phyloP scores from a whole-genome alignment of 2,113 vertebrate species.

The Protobothrops flavoviridis region DNA sequence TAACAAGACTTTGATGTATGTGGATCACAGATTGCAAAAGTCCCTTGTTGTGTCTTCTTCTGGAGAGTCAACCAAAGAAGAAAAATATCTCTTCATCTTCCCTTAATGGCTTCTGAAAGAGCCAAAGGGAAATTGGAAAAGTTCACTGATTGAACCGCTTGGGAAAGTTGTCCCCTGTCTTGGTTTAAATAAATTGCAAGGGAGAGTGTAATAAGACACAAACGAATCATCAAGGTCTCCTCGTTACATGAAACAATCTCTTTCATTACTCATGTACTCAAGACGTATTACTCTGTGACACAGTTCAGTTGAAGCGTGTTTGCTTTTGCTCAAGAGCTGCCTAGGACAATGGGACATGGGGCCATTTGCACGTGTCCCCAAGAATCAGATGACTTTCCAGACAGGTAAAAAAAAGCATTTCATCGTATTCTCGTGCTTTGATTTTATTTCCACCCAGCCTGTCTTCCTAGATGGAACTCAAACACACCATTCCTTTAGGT shows the following conservation, averaged over 20 bases:
- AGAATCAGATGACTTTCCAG: background rate
- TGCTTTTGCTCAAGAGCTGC: background rate
- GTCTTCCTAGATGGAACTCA: background rate
- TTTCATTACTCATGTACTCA: constrained; percentile 10
- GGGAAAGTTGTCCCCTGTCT: background rate
- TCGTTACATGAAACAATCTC: background rate
- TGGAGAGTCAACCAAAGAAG: background rate
- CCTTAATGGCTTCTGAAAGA: constrained; percentile 3
- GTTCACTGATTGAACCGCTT: background rate
- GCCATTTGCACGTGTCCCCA: no score
- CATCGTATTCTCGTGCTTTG: background rate
- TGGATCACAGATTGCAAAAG: background rate
- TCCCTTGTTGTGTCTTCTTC: background rate
- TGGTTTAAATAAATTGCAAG: background rate
- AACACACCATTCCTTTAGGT: background rate
- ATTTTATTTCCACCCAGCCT: background rate
- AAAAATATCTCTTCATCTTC: background rate
- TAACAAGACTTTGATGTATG: background rate
- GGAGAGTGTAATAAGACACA: background rate
- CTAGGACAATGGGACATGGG: accelerated
- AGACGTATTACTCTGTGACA: background rate
- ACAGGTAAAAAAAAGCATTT: background rate
- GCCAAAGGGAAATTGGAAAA: background rate
- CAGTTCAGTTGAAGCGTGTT: accelerated
- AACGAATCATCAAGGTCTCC: background rate